Evolutionary conservation across 2,797 vertebrate genomes (phyloP), one percentile per base, ranked within the genome.

Genomic region (Trichosurus vulpecula): DNA sequence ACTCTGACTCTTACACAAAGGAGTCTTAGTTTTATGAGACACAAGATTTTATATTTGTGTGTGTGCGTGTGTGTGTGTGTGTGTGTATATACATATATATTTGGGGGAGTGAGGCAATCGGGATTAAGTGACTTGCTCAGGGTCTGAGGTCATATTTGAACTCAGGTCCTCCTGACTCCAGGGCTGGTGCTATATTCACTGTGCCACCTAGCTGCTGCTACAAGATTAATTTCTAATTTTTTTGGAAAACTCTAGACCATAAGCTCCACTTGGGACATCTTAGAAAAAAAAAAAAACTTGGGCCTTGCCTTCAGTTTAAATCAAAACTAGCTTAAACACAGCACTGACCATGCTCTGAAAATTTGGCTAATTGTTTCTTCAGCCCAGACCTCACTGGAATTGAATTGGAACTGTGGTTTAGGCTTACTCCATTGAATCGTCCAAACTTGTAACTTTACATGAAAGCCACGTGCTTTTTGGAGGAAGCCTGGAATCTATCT

Each of bases 371-470:
- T 94, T n/a, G 93, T 47, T 66, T 47, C 74, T 87, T 92, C 87
- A 61, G 0, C 14, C 56, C 35, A 81, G 35, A 90, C 95, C 93
- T 47, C 52, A 81, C 90, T 95, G 61, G 52, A 91, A 91, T 87
- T 93, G 94, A 74, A 81, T 92, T 94, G 35, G 92, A 97, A 90
- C 41, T 74, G 3, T 54, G 90, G 16, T 93, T 94, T 57, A 57
- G 25, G 54, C 6, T 92, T 53, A 22, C 27, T 93, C 54, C 92
- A 10, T 14, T 94, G 27, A 95, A 92, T 52, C 56, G 53, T 93
- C 27, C 14, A 57, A 55, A 41, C 74, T 55, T 30, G 74, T 41
- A 87, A 47, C 74, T 94, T 95, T 93, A 14, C 27, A 87, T 92
- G 4, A 11, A 92, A 90, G 57, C 90, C 31, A 12, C 54, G 11